Evolutionary conservation across 2,113 vertebrate genomes (phyloP).

Genomic region (Hypocryptadius cinnamomeus): DNA sequence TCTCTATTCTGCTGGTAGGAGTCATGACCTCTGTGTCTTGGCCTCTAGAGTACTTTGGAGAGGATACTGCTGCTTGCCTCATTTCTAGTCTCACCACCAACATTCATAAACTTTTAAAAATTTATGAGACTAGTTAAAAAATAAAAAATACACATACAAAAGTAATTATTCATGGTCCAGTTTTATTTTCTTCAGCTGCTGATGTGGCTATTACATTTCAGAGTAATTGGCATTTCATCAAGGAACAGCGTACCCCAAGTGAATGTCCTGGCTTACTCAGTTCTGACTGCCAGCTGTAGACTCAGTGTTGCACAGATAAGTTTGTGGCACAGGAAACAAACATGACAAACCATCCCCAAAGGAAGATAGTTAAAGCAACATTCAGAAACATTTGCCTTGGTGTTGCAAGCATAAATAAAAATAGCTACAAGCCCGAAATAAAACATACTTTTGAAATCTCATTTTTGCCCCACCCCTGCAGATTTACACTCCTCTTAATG

Average conservation of each 20-base stretch:
- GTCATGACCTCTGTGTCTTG: not conserved
- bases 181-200: not conserved
- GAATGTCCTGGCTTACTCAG: fast-evolving
- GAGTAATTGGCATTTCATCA: not conserved
- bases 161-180: not conserved
- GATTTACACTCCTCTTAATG: not conserved
- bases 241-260: not conserved
- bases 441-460: not conserved
- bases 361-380: not conserved
- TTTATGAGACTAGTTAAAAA: not conserved
- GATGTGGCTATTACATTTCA: not conserved
- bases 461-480: fast-evolving
- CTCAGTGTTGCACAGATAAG: not conserved
- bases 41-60: not conserved
- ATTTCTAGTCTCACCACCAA: not conserved
- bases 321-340: not conserved
- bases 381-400: not conserved
- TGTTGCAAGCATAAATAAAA: not conserved
- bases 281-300: not conserved
- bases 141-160: not conserved
- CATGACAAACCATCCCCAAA: not conserved
- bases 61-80: not conserved
- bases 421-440: not conserved
- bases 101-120: not conserved
- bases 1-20: not conserved